A percentile compares a stretch with the other conserved stretches of the same genome.
phyloP scores from a whole-genome alignment of 1,140 invertebrate species.

The Zelostemma sp. region DNA sequence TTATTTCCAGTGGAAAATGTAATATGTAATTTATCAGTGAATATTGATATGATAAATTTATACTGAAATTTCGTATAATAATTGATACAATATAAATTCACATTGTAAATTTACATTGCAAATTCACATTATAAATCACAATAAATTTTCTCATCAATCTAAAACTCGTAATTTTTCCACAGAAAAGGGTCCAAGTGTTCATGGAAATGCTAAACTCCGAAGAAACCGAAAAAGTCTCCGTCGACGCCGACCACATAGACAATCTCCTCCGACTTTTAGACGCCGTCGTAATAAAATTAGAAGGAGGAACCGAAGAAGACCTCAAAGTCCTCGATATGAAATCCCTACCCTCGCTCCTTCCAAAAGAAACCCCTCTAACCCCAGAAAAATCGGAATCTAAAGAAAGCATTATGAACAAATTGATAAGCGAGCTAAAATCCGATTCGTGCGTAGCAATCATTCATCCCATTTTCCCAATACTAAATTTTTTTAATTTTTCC shows the following conservation, averaged over 20 bases:
- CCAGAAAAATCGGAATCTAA: conserved; percentile 51
- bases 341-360: conserved; percentile 55
- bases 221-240: conserved; percentile 81
- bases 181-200: conserved; percentile 93
- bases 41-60: too few relatives aligned
- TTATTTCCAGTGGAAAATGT: too few relatives aligned
- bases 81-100: neutral
- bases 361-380: conserved; percentile 53
- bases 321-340: conserved; percentile 84
- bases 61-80: too few relatives aligned
- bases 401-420: conserved; percentile 58
- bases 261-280: conserved; percentile 91
- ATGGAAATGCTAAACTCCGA: conserved; percentile 83
- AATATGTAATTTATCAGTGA: too few relatives aligned
- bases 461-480: too few relatives aligned
- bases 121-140: too few relatives aligned
- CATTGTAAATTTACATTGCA: too few relatives aligned
- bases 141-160: neutral
- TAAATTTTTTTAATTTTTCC: conserved; percentile 1
- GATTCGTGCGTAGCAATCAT: conserved; percentile 29
- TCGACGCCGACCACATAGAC: conserved; percentile 92
- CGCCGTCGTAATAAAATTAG: conserved; percentile 95
- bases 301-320: conserved; percentile 97
- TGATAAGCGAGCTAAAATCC: conserved; percentile 58
- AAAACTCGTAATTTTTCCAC: too few relatives aligned